These are phyloP conservation scores for Heteromurus nitidus DNA, from an alignment of 2,888 invertebrate genomes.

Conservation along the genomic window DNA sequence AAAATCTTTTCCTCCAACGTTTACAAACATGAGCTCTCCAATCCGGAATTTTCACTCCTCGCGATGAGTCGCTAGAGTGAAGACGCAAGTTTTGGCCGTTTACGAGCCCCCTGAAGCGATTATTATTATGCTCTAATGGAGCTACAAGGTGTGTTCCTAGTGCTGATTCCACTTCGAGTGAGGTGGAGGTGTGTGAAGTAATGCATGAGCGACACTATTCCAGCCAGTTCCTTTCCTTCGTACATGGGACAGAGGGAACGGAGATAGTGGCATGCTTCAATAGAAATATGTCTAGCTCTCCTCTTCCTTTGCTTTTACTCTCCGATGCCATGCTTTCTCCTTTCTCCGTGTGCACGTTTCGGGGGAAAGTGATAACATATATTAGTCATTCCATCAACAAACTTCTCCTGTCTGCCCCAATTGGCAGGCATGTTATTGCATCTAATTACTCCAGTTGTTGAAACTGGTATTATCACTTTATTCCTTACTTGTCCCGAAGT, in stretches of 20 bases:
- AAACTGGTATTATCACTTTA: constrained; percentile 16
- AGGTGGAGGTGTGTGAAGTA: not conserved
- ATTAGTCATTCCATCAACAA: constrained; percentile 14
- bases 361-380: constrained; percentile 46
- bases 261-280: not conserved
- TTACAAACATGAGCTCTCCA: too few species aligned
- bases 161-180: too few species aligned
- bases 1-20: too few species aligned
- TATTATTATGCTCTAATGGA: too few species aligned
- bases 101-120: too few species aligned
- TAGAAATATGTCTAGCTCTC: not conserved
- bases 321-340: not conserved
- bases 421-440: constrained; percentile 41
- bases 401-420: not conserved
- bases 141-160: too few species aligned
- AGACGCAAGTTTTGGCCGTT: too few species aligned
- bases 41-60: too few species aligned
- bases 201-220: too few species aligned
- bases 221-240: not conserved
- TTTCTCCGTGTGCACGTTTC: not conserved
- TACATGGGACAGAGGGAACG: not conserved
- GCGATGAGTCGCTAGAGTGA: too few species aligned
- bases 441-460: constrained; percentile 38
- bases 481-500: not conserved
- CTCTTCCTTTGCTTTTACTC: constrained; percentile 3